Evolutionary conservation across 2,797 vertebrate genomes (phyloP), one percentile per base, ranked within the genome.

Genomic region (Okamejei kenojei): DNA sequence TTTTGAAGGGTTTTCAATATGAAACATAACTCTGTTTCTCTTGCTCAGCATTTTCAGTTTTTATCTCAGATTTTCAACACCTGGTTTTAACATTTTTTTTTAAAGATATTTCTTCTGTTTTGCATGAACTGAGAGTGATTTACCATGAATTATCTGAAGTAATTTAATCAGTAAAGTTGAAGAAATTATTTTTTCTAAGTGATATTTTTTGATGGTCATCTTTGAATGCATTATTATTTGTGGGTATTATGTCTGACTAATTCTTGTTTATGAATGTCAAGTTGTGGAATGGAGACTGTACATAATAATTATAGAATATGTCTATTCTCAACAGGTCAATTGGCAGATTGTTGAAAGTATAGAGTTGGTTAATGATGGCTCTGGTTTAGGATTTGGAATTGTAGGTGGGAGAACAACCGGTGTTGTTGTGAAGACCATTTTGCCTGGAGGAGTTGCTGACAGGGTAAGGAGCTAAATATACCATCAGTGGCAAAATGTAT

Each of bases 361-460:
- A 92, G 98, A 99, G 93, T 94, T 99, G 95, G 97, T 99, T 93
- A 99, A 99, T 0, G 99, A 99, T 86, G 99, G 99, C 35, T 98
- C 98, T 0, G 99, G 99, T 90, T 96, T 99, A 68, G 99, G 99
- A 93, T 99, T 99, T 90, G 99, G 99, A 81, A 99, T 99, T 63
- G 97, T 99, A 0, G 99, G 99, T 94, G 99, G 98, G 94, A 99
- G 98, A 95, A 97, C 97, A 93, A 98, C 98, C 0, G 99, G 99
- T 0, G 98, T 99, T 45, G 98, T 99, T 63, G 99, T 99, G 92
- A 99, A 99, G 96, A 99, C 99, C 54, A 99, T 99, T 94, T 96
- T 99, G 15, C 98, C 98, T 1, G 99, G 98, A 95, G 99, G 99
- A 61, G 97, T 99, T 11, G 98, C 99, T 93, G 99, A 99, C 95